Evolutionary conservation across 1,140 invertebrate species (phyloP), one percentile per base, ranked within the genome.

Genomic region (Gonioctena quinquepunctata): DNA sequence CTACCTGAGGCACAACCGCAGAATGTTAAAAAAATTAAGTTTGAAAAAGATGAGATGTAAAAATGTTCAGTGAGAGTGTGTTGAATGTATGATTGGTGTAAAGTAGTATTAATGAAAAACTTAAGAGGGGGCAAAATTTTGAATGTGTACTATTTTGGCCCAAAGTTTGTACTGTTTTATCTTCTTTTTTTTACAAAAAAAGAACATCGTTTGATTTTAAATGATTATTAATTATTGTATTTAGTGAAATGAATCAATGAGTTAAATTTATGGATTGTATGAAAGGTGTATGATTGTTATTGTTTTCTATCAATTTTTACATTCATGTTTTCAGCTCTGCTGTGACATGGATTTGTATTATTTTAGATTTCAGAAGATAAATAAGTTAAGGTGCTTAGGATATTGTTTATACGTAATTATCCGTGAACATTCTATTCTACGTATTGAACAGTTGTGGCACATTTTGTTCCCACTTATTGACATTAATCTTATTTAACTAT

Each of bases 11-110:
- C 71, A 13, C 66, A 68, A 56, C 69, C 69, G 7, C 54, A 49
- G 28, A 66, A 42, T 68, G 60, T 76, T 28, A 78, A 79, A 68
- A 79, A 79, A 73, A 68, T 79, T 57, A 79, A 78, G 69, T 65
- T 70, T 42, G 71, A 73, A n/a, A 72, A 78, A 63, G 76, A 77
- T 52, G 72, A 77, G 60, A 73, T 77, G 67, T 74, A 66, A 75
- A 70, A 72, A 62, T 54, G 26, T 62, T 27, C 26, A 3, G 8
- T 33, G 60, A 18, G 26, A 66, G 13, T 19, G 49, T 11, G 54
- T 54, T 27, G 28, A 33, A 22, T 49, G 64, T 50, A 27, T 73
- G 65, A 63, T 72, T 68, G 57, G 56, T 75, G 67, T 73, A 75
- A 70, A 70, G 64, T 70, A 75, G 66, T 68, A 64, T 68, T 49